Evolutionary conservation across 2,797 vertebrate species (phyloP), one percentile per base, ranked within the genome.

Genomic region (Cynodonichthys magdalenae): DNA sequence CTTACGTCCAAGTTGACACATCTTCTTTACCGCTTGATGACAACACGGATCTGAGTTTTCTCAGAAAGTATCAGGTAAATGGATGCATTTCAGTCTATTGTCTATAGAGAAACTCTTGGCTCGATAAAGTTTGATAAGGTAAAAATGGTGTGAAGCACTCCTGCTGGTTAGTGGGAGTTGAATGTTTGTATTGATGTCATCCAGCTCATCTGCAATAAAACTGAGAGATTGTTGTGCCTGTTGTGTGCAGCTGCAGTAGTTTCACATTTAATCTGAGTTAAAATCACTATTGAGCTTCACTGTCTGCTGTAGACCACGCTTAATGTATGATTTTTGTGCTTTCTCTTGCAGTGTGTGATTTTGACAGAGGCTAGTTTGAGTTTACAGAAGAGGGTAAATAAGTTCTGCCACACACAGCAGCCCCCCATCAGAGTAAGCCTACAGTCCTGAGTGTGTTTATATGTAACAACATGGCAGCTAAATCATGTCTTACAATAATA

Each of bases 371-470:
- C 93, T 63, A 94, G 90, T 44, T 84, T 98, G 41, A 85, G 85
- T 5, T 80, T 99, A 57, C 95, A 95, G 87, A 98, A 96, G 92
- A 95, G 89, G 86, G 93, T 99, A 54, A 94, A 98, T 89, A 81
- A 93, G 56, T 99, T 98, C 84, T 99, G 98, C 83, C 97, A 92
- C 74, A 89, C 94, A 71, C 96, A 95, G 18, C 88, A 87, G 15
- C 96, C 97, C 49, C 94, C 97, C 45, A 96, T 99, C 88, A 97
- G 95, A 94, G 98, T 99, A 94, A 80, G 67, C 67, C 3, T 36
- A 4, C 48, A 29, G 17, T 41, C 12, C n/a, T 2, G 18, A 1
- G 6, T 42, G 15, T 29, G 36, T 11, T 58, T 34, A 51, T 14
- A 27, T n/a, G 6, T 31, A 54, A 31, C 10, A 39, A 14, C 36